Evolutionary conservation across 2,113 vertebrate species (phyloP).

Genomic region (Merops nubicus): DNA sequence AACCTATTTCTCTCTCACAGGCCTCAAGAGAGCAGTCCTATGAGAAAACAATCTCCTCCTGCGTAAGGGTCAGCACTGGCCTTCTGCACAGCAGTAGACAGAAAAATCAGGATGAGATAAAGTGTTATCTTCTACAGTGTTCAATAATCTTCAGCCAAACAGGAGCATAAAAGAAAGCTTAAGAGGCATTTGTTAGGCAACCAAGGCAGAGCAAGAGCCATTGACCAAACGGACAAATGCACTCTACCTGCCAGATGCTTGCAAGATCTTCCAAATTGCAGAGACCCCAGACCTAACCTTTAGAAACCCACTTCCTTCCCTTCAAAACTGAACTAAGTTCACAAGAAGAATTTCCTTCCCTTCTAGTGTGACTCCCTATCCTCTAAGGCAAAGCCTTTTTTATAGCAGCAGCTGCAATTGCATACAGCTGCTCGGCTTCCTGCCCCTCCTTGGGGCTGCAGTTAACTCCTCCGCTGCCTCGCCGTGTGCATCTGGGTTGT

Average conservation of each 20-base stretch:
- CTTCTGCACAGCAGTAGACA: background rate
- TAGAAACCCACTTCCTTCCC: conserved; percentile 36
- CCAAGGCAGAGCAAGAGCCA: background rate
- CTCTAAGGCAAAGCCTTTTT: conserved; percentile 55
- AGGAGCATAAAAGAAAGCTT: background rate
- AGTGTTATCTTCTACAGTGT: background rate
- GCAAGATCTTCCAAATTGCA: background rate
- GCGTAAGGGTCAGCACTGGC: background rate
- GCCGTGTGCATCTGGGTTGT: fast-evolving
- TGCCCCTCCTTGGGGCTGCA: conserved; percentile 25
- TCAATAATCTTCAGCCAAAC: background rate
- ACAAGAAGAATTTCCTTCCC: conserved; percentile 60
- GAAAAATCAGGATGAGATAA: background rate
- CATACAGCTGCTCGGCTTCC: conserved; percentile 61
- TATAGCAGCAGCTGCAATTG: conserved; percentile 66
- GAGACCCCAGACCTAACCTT: background rate
- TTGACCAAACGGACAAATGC: background rate
- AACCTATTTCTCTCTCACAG: background rate
- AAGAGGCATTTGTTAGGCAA: background rate
- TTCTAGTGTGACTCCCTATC: background rate
- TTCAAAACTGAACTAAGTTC: conserved; percentile 4
- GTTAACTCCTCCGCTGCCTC: conserved; percentile 27
- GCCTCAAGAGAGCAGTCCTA: background rate
- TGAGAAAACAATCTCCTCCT: background rate
- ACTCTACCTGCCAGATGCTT: background rate